Percentiles rank a stretch among this genome's conserved stretches.
Conservation (phyloP, 2,113 vertebrate genomes). For the Galemys pyrenaicus region DNA sequence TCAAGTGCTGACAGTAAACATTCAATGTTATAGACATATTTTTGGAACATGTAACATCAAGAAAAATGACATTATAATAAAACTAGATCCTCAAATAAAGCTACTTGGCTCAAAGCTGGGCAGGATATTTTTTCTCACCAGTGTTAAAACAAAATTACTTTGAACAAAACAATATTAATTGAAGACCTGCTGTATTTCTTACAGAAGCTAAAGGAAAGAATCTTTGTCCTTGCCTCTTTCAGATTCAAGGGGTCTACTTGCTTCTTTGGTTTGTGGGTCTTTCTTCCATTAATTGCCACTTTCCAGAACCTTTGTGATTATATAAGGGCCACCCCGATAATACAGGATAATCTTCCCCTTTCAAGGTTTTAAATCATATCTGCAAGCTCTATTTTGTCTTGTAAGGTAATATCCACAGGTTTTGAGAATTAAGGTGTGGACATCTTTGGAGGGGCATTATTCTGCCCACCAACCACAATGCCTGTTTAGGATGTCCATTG, state of each 20-base stretch:
- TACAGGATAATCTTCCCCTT: not conserved
- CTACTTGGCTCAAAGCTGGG: too few species aligned
- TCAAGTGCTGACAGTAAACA: not conserved
- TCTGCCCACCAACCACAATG: not conserved
- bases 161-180: too few species aligned
- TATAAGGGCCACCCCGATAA: not conserved
- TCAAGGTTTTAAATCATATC: not conserved
- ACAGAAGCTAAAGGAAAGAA: not conserved
- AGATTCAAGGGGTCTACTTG: not conserved
- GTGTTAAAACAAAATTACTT: too few species aligned
- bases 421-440: not conserved
- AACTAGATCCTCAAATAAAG: not conserved
- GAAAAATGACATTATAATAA: not conserved
- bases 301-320: not conserved
- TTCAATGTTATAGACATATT: not conserved
- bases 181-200: not conserved
- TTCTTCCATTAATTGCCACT: not conserved
- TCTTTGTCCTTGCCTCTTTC: not conserved
- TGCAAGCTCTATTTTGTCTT: not conserved
- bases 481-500: not conserved
- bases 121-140: too few species aligned
- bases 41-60: not conserved
- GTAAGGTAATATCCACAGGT: not conserved
- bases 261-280: not conserved
- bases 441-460: not conserved